Evolutionary conservation across 1,140 invertebrate species (phyloP).

Genomic region (Drosophila hydei): DNA sequence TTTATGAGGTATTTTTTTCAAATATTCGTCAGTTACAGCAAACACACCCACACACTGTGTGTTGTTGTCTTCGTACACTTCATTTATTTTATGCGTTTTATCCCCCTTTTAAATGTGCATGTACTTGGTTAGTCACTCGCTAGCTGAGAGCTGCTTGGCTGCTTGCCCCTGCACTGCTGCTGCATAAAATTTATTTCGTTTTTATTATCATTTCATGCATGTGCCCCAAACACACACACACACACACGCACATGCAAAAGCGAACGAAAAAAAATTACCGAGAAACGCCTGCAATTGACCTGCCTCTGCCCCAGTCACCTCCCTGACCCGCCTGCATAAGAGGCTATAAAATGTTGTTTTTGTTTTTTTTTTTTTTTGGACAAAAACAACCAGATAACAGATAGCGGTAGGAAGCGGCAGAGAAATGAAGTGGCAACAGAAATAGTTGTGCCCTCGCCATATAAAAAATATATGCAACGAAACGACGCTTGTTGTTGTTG

Average conservation of each 20-base stretch:
- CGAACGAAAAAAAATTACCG: constrained; percentile 62
- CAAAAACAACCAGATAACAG: constrained; percentile 20
- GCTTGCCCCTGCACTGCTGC: constrained; percentile 51
- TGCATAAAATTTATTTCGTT: constrained; percentile 80
- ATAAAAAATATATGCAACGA: constrained; percentile 71
- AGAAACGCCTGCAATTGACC: constrained; percentile 78
- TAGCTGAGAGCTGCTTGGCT: no score
- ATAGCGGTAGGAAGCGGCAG: constrained; percentile 4
- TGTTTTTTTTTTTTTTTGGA: constrained; percentile 45
- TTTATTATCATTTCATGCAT: constrained; percentile 80
- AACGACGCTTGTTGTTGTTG: constrained; percentile 27
- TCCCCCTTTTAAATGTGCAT: constrained; percentile 67
- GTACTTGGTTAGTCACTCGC: constrained; percentile 71
- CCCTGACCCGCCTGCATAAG: constrained; percentile 6
- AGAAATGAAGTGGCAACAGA: constrained; percentile 40
- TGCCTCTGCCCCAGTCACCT: constrained; percentile 17
- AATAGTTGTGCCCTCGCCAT: constrained; percentile 67
- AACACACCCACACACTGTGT: background rate
- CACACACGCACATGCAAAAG: constrained; percentile 30
- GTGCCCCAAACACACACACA: background rate
- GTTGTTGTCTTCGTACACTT: constrained; percentile 48
- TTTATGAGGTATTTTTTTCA: constrained; percentile 49
- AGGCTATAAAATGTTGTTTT: constrained; percentile 53
- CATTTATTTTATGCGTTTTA: constrained; percentile 74
- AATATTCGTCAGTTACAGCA: constrained; percentile 34